Conservation (phyloP, 2,797 vertebrate species). For the Malurus splendens region DNA sequence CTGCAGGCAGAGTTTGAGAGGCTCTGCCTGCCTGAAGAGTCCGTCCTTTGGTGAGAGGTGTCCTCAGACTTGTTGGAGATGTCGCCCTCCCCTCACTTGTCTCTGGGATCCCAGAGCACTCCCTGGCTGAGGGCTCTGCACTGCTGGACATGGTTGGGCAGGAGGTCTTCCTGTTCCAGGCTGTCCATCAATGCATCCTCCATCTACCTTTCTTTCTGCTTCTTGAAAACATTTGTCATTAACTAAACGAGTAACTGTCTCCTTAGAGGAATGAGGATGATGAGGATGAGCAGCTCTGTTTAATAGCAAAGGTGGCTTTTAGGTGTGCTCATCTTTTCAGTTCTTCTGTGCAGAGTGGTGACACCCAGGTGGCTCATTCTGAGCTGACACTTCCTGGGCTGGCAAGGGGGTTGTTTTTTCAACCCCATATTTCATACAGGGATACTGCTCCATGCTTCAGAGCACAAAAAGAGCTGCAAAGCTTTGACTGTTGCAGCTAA, state of each 20-base stretch:
- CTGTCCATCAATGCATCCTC: accelerated
- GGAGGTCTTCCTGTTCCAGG: background rate
- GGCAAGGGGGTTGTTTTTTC: background rate
- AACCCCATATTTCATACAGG: background rate
- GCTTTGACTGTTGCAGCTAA: background rate
- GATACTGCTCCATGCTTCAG: accelerated
- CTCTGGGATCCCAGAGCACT: background rate
- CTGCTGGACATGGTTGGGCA: accelerated
- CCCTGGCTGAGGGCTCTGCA: accelerated
- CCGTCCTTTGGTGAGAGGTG: background rate
- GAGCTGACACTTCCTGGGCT: background rate
- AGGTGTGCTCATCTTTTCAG: accelerated
- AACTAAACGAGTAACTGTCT: background rate
- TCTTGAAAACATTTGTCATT: background rate
- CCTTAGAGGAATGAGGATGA: background rate
- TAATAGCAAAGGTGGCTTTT: background rate
- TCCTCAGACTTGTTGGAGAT: accelerated
- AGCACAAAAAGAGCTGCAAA: background rate
- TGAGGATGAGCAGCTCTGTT: background rate
- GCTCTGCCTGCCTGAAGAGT: background rate
- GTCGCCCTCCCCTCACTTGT: accelerated
- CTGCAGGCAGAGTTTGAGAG: background rate
- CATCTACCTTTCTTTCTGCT: background rate
- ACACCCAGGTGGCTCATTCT: background rate
- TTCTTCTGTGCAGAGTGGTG: background rate